These are phyloP conservation scores for Drosophila insularis DNA, from an alignment of 1,140 invertebrate species.

Conservation along the genomic window DNA sequence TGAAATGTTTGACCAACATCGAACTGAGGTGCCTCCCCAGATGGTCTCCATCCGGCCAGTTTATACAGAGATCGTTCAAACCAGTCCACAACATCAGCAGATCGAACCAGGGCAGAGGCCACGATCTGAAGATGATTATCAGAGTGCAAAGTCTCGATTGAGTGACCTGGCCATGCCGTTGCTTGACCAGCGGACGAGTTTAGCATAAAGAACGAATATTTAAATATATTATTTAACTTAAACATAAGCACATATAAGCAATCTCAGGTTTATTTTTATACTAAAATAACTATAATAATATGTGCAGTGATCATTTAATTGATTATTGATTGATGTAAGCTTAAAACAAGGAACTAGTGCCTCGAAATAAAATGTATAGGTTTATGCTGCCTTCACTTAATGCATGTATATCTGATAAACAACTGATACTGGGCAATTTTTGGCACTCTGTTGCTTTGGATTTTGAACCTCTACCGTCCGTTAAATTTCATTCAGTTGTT, in stretches of 20 bases:
- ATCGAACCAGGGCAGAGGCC: constrained; percentile 31
- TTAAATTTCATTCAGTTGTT: no score
- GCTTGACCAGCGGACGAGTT: constrained; percentile 45
- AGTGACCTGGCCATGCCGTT: constrained; percentile 71
- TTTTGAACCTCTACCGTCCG: no score
- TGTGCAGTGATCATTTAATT: constrained; percentile 24
- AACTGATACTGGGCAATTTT: no score
- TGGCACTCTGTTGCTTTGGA: no score
- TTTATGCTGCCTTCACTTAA: background rate
- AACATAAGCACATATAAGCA: constrained; percentile 22
- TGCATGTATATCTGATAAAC: background rate
- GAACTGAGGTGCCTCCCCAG: background rate
- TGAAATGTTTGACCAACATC: constrained; percentile 58
- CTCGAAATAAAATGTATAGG: constrained; percentile 44
- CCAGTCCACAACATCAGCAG: constrained; percentile 50
- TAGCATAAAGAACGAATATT: constrained; percentile 32
- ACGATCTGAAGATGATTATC: constrained; percentile 73
- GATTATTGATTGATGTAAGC: constrained; percentile 37
- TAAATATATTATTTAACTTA: background rate
- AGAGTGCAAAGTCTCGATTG: constrained; percentile 73
- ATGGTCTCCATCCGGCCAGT: constrained; percentile 38
- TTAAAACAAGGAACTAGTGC: constrained; percentile 59
- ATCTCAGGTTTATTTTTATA: constrained; percentile 78
- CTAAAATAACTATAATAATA: constrained; percentile 26
- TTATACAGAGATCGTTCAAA: constrained; percentile 50